Conservation (phyloP, 2,797 vertebrate genomes). For the Xenops minutus region DNA sequence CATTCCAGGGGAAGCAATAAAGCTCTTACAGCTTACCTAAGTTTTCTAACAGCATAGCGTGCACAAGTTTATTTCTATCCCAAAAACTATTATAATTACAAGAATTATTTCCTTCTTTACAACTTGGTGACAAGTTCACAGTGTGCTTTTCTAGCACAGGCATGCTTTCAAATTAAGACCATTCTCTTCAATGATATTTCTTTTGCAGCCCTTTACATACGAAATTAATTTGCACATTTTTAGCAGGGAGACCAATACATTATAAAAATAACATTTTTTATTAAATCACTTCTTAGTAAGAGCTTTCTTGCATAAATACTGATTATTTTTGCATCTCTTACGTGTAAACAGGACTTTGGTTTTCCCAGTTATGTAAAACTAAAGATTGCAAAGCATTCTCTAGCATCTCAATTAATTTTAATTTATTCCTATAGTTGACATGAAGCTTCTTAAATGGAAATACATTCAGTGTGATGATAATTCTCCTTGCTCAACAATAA, state of each 20-base stretch:
- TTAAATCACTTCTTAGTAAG: not conserved
- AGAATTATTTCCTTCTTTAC: not conserved
- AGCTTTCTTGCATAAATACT: not conserved
- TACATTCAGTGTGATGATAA: not conserved
- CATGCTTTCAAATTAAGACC: not conserved
- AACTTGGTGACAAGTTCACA: not conserved
- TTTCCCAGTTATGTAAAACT: not conserved
- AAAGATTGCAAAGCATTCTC: not conserved
- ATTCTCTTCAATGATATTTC: not conserved
- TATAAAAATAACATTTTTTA: not conserved
- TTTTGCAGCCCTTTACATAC: not conserved
- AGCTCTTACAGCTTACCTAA: not conserved
- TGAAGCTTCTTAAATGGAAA: not conserved
- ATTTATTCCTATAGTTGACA: not conserved
- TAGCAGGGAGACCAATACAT: not conserved
- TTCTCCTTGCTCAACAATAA: not conserved
- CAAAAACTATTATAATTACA: not conserved
- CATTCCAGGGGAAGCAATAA: not conserved
- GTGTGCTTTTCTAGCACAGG: not conserved
- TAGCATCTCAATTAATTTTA: not conserved
- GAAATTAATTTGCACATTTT: not conserved
- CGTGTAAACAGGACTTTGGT: rapidly evolving
- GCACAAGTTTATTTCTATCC: not conserved
- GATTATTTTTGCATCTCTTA: not conserved
- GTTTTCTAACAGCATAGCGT: not conserved